Conservation (phyloP, 2,797 vertebrate genomes). For the Cyprinella venusta region DNA sequence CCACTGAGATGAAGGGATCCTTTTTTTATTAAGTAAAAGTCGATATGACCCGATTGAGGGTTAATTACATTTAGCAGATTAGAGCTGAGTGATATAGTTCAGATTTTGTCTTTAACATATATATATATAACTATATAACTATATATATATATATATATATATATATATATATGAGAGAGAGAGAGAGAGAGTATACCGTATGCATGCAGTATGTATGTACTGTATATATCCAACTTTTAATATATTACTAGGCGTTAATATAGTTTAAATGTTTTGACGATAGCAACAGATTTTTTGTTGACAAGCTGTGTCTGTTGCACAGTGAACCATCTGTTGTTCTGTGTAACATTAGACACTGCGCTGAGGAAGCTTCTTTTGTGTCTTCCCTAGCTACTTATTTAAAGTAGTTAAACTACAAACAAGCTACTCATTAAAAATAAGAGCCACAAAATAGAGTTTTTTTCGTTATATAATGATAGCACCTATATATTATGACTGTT, state of each 20-base stretch:
- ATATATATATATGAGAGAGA: too few species aligned
- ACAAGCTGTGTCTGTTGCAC: neutral
- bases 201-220: neutral
- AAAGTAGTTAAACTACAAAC: neutral
- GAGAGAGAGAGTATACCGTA: too few species aligned
- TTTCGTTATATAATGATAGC: neutral
- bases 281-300: neutral
- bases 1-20: too few species aligned
- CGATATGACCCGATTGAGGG: too few species aligned
- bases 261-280: neutral
- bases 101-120: too few species aligned
- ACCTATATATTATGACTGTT: neutral
- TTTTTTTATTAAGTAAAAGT: too few species aligned
- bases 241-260: neutral
- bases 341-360: neutral
- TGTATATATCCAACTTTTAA: neutral
- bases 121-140: too few species aligned
- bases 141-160: too few species aligned
- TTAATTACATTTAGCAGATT: too few species aligned
- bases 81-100: too few species aligned
- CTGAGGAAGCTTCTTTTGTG: neutral
- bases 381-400: neutral
- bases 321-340: constrained; percentile 12
- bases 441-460: neutral
- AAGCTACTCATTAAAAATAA: neutral